These are phyloP conservation scores for Lottia gigantea DNA, from an alignment of 2,888 invertebrate genomes.

Conservation along the genomic window DNA sequence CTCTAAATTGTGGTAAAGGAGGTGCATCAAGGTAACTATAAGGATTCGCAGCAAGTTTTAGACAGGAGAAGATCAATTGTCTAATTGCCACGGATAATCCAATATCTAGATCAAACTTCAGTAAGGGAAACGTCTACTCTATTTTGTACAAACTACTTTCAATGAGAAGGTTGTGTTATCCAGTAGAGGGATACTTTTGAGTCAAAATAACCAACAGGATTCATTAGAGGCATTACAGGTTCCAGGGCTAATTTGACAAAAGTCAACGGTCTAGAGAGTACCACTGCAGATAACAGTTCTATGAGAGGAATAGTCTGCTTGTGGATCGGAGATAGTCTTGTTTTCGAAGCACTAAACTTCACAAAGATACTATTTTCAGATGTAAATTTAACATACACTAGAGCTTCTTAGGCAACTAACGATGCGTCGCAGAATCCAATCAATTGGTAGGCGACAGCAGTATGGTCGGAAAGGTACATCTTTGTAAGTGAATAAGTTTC, in stretches of 20 bases:
- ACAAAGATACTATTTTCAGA: background rate
- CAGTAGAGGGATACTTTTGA: background rate
- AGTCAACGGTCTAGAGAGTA: background rate
- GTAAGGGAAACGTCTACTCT: background rate
- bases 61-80: background rate
- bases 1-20: too few relatives aligned
- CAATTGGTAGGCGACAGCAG: background rate
- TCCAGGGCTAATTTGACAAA: background rate
- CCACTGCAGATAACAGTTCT: background rate
- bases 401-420: background rate
- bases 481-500: background rate
- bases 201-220: background rate
- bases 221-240: background rate
- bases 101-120: background rate
- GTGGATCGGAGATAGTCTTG: background rate
- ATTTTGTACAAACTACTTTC: background rate
- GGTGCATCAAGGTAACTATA: too few relatives aligned
- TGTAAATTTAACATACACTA: background rate
- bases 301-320: background rate
- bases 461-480: background rate
- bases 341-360: background rate
- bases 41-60: too few relatives aligned
- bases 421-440: background rate
- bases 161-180: background rate
- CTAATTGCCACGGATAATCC: conserved; percentile 5